Conservation (phyloP, 2,797 vertebrate genomes). For the Dipus sagitta region DNA sequence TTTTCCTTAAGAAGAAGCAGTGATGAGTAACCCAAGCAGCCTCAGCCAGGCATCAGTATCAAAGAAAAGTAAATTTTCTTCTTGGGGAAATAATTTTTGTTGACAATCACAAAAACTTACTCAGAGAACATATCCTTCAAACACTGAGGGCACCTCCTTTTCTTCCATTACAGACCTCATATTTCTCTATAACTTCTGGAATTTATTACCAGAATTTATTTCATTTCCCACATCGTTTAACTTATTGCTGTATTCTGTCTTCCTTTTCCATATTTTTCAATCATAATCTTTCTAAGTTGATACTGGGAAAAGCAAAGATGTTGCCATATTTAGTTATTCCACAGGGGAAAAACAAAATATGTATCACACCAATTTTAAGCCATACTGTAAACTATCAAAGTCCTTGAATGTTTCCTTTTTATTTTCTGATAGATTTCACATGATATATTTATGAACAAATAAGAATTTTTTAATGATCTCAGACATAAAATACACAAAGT, state of each 20-base stretch:
- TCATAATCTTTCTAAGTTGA: neutral
- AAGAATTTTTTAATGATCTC: neutral
- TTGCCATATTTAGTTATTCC: neutral
- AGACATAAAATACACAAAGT: neutral
- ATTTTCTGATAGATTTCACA: neutral
- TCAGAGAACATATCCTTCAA: neutral
- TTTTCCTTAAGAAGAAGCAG: slow-evolving; percentile 34
- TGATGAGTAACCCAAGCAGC: neutral
- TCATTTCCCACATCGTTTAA: neutral
- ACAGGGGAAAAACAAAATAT: neutral
- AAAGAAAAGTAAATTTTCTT: slow-evolving; percentile 55
- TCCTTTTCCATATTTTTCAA: neutral
- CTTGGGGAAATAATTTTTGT: slow-evolving; percentile 37
- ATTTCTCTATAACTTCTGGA: neutral
- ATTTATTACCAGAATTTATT: neutral
- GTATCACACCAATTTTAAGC: neutral
- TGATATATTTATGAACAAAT: neutral
- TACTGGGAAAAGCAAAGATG: neutral
- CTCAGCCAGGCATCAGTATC: slow-evolving; percentile 18
- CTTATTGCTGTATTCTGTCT: neutral
- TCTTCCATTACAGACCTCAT: neutral
- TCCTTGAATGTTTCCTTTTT: neutral
- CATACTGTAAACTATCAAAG: neutral
- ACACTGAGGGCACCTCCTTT: slow-evolving; percentile 13
- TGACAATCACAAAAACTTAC: slow-evolving; percentile 62